Conservation (phyloP, 2,113 vertebrate species). For the Ursus arctos region DNA sequence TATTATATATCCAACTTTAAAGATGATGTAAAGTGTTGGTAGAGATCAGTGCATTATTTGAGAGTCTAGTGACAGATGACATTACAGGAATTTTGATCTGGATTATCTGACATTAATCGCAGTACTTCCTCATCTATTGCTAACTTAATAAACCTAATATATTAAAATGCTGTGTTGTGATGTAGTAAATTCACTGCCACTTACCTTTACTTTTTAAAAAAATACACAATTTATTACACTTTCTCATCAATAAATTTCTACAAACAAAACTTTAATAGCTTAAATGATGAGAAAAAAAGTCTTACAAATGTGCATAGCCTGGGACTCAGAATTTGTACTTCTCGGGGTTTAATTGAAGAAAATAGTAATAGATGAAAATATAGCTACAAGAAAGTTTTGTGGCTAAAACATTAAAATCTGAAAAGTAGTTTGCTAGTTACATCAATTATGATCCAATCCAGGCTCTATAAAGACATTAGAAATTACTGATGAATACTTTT, state of each 20-base stretch:
- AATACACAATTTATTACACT: not conserved
- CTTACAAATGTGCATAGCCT: not conserved
- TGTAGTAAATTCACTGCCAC: not conserved
- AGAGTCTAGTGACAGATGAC: not conserved
- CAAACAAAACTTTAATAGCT: not conserved
- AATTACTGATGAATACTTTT: not conserved
- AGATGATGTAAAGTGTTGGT: not conserved
- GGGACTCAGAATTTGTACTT: not conserved
- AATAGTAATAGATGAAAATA: not conserved
- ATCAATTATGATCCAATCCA: not conserved
- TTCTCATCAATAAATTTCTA: not conserved
- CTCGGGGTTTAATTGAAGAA: not conserved
- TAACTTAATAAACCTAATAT: not conserved
- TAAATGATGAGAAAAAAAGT: not conserved
- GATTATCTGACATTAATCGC: not conserved
- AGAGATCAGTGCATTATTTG: not conserved
- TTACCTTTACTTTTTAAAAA: not conserved
- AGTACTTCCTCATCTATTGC: not conserved
- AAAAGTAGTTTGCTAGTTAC: not conserved
- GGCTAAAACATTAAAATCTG: not conserved
- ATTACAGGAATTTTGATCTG: not conserved
- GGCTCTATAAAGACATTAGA: not conserved
- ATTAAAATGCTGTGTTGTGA: not conserved
- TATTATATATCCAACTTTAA: constrained; percentile 50
- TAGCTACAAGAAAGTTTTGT: not conserved